Evolutionary conservation across 2,797 vertebrate genomes (phyloP), one percentile per base, ranked within the genome.

Genomic region (Falco columbarius): DNA sequence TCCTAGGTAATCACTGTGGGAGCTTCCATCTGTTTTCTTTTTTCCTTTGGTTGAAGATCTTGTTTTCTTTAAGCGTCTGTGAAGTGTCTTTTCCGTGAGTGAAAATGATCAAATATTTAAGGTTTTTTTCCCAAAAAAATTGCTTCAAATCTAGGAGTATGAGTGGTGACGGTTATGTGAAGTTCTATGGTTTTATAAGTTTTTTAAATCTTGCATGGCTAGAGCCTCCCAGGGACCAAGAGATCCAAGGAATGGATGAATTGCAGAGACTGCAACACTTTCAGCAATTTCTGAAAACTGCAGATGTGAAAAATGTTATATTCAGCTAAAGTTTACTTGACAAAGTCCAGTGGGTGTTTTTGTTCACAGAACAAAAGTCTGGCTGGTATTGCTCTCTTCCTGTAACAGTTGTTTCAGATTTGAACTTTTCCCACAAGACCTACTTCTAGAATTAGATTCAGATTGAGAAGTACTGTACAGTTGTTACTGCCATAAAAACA

Each of bases 391-490:
- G 0, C 54, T 87, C 26, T 87, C 42, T 89, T 93, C 77, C 71
- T 92, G 17, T 73, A 89, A 71, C 91, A 94, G 86, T 97, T 93
- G 81, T 95, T 96, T 80, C 88, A 73, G 52, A 63, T 81, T 82
- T 82, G 32, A 86, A 73, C 59, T 95, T 95, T 71, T 87, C 94
- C 90, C 94, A 67, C 40, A 56, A 92, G 93, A 90, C 67, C 83
- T 74, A 67, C 92, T 93, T 95, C 86, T 71, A 89, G 59, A 92
- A 90, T 95, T 93, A 95, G 66, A 72, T 86, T 96, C 89, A 85
- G 59, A 76, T 74, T 96, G 51, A 86, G 73, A 90, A 93, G n/a
- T 59, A 52, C 51, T 82, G 51, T 96, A 72, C 55, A 65, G 83
- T 95, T 81, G 44, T 93, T 90, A 46, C 67, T 49, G 46, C 73